A percentile compares a stretch with the other conserved stretches of the same genome.
These are phyloP conservation scores for Xylophagus ater DNA, from an alignment of 2,888 invertebrate genomes.

Conservation along the genomic window DNA sequence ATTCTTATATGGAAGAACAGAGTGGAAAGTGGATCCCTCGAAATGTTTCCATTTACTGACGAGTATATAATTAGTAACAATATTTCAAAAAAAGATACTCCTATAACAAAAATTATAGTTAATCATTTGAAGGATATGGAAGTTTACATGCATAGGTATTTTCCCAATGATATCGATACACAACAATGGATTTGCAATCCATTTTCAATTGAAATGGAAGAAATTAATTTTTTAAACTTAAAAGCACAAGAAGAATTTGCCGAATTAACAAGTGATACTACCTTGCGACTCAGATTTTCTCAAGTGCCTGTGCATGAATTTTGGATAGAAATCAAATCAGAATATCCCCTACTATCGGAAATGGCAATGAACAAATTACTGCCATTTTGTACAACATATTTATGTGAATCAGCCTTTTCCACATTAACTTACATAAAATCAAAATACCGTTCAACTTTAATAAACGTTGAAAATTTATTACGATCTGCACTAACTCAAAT, in stretches of 20 bases:
- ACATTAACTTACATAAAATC: not conserved
- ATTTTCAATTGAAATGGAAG: too few relatives aligned
- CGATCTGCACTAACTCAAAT: not conserved
- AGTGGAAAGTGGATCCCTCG: not conserved
- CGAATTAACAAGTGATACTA: not conserved
- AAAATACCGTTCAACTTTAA: not conserved
- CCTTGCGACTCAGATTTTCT: not conserved
- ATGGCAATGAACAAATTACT: not conserved
- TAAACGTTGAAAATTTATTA: not conserved
- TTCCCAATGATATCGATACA: too few relatives aligned
- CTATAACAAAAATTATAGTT: too few relatives aligned
- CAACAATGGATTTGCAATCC: too few relatives aligned
- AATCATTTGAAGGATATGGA: too few relatives aligned
- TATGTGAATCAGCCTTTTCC: not conserved
- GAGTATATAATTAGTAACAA: conserved; percentile 2
- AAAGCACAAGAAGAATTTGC: not conserved
- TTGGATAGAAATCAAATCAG: not conserved
- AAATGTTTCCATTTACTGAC: conserved; percentile 1
- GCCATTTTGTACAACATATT: not conserved
- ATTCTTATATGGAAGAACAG: not conserved
- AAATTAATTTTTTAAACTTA: too few relatives aligned
- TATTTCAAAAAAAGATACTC: too few relatives aligned
- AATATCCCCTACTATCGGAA: not conserved
- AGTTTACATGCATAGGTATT: too few relatives aligned
- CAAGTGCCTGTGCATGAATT: not conserved